These are phyloP conservation scores for Scomber colias DNA, from an alignment of 2,113 vertebrate genomes.

Conservation along the genomic window DNA sequence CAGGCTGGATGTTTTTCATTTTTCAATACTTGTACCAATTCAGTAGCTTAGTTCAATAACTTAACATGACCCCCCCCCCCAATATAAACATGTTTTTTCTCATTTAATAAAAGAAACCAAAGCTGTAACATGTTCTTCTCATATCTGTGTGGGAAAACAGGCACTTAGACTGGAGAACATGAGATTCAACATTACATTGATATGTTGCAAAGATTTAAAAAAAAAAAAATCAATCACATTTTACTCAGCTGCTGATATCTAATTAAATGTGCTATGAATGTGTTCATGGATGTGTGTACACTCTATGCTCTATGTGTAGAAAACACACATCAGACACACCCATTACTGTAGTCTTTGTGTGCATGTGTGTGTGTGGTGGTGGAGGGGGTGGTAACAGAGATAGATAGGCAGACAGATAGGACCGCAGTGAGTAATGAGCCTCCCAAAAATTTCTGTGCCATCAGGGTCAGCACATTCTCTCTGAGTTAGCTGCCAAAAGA, in stretches of 20 bases:
- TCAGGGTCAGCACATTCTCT: constrained; percentile 67
- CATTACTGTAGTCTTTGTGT: constrained; percentile 30
- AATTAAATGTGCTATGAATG: constrained; percentile 33
- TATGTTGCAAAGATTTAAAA: background rate
- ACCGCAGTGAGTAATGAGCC: constrained; percentile 37
- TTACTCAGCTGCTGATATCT: constrained; percentile 5
- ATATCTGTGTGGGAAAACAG: background rate
- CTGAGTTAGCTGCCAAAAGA: constrained; percentile 55
- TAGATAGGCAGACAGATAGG: constrained; percentile 19
- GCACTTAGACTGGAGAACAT: background rate
- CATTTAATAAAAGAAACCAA: too few relatives aligned
- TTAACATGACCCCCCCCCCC: too few relatives aligned
- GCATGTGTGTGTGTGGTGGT: background rate
- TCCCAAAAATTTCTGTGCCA: constrained; percentile 45
- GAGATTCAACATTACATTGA: background rate
- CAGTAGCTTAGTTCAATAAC: too few relatives aligned
- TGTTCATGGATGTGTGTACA: background rate
- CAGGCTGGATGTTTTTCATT: too few relatives aligned
- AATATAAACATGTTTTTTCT: too few relatives aligned
- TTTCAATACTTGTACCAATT: too few relatives aligned
- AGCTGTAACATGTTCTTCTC: background rate
- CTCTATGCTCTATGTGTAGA: constrained; percentile 3
- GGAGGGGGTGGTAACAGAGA: background rate
- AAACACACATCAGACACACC: constrained; percentile 50
- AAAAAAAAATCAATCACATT: constrained; percentile 17